phyloP scores from a whole-genome alignment of 2,113 vertebrate genomes.

The Ptychochromis oligacanthus region DNA sequence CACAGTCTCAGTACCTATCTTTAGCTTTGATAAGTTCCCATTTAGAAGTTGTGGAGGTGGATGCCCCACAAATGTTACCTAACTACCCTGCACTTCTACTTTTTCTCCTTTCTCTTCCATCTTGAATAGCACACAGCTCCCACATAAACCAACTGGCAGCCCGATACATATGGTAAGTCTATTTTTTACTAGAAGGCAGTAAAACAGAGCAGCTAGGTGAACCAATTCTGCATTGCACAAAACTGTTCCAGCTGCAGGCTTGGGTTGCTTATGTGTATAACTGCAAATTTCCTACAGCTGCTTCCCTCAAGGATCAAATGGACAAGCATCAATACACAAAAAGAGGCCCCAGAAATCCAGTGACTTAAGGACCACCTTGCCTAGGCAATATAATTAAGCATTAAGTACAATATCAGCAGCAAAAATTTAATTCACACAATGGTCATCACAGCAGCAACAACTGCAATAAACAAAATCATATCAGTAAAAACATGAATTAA shows the following conservation, averaged over 20 bases:
- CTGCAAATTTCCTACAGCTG: neutral
- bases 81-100: neutral
- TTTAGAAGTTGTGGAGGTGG: neutral
- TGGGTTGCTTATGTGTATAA: neutral
- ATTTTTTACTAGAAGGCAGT: conserved; percentile 18
- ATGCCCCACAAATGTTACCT: neutral
- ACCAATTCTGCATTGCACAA: conserved; percentile 15
- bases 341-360: neutral
- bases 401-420: too few species aligned
- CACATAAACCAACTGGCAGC: conserved; percentile 26
- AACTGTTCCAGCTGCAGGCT: conserved; percentile 22
- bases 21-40: neutral
- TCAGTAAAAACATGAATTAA: neutral
- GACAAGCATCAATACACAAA: neutral
- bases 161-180: conserved; percentile 6
- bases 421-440: too few species aligned
- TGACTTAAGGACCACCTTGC: neutral
- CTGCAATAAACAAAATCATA: neutral
- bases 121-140: conserved; percentile 3
- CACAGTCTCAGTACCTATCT: neutral
- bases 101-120: neutral
- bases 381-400: too few species aligned
- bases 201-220: conserved; percentile 2
- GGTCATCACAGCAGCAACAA: neutral
- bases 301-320: neutral